These are phyloP conservation scores for Sitta europaea DNA, from an alignment of 2,113 vertebrate species.

Conservation along the genomic window DNA sequence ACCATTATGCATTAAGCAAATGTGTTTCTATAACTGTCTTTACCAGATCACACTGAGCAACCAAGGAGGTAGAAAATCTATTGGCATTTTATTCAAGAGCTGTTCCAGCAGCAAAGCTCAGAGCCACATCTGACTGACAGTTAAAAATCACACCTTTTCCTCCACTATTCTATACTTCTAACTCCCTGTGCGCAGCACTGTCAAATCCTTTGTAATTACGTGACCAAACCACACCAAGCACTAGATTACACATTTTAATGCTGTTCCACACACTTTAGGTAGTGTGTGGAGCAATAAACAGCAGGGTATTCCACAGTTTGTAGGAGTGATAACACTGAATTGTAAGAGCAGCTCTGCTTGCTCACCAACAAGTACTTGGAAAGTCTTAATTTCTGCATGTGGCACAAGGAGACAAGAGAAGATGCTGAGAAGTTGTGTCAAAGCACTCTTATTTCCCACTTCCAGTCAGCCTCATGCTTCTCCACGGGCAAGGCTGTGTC, in stretches of 20 bases:
- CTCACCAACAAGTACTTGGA: not conserved
- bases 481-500: not conserved
- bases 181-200: not conserved
- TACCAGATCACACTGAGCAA: not conserved
- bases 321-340: not conserved
- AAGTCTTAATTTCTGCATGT: not conserved
- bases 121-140: not conserved
- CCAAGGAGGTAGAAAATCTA: not conserved
- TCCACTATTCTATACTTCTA: not conserved
- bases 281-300: not conserved
- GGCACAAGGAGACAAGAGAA: not conserved
- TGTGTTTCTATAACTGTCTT: not conserved
- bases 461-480: fast-evolving
- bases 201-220: not conserved
- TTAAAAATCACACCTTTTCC: not conserved
- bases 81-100: not conserved
- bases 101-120: not conserved
- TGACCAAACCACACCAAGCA: not conserved
- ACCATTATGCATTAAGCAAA: not conserved
- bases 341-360: not conserved
- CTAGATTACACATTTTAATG: not conserved
- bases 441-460: not conserved
- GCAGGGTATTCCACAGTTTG: not conserved
- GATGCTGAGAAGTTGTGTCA: not conserved
- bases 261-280: not conserved